These are phyloP conservation scores for Hemibagrus guttatus DNA, from an alignment of 2,797 vertebrate species.

Conservation along the genomic window DNA sequence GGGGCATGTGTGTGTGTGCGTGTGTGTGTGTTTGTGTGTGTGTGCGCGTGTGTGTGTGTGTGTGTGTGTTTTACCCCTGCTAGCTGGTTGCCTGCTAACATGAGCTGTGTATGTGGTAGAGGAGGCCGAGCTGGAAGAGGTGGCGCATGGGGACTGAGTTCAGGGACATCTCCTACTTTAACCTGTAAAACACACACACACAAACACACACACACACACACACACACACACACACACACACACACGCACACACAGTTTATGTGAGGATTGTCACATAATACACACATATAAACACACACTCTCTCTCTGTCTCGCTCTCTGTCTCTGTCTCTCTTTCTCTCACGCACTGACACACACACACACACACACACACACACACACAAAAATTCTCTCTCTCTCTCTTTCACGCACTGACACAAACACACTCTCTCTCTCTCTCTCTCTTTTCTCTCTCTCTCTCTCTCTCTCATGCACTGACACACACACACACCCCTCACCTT, in stretches of 20 bases:
- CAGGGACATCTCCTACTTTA: conserved; percentile 76
- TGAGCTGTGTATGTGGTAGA: conserved; percentile 87
- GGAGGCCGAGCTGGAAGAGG: conserved; percentile 71
- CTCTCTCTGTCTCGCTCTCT: no score
- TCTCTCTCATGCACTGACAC: not conserved
- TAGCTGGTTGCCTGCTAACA: conserved; percentile 88
- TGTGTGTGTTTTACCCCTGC: conserved; percentile 77
- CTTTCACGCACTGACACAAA: not conserved
- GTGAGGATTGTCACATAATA: no score
- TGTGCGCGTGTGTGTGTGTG: no score
- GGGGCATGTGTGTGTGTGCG: no score
- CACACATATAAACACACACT: no score
- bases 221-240: no score
- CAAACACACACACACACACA: conserved; percentile 21
- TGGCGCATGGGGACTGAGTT: conserved; percentile 68
- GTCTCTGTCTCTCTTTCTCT: no score
- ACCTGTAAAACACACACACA: conserved; percentile 64
- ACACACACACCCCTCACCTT: conserved; percentile 72
- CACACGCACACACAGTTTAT: not conserved
- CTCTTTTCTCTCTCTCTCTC: no score
- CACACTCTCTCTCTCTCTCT: conserved; percentile 17
- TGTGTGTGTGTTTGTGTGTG: no score
- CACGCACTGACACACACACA: not conserved
- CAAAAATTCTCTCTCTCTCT: conserved; percentile 10
- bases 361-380: not conserved